Evolutionary conservation across 2,113 vertebrate genomes (phyloP).

Genomic region (Xyrauchen texanus): DNA sequence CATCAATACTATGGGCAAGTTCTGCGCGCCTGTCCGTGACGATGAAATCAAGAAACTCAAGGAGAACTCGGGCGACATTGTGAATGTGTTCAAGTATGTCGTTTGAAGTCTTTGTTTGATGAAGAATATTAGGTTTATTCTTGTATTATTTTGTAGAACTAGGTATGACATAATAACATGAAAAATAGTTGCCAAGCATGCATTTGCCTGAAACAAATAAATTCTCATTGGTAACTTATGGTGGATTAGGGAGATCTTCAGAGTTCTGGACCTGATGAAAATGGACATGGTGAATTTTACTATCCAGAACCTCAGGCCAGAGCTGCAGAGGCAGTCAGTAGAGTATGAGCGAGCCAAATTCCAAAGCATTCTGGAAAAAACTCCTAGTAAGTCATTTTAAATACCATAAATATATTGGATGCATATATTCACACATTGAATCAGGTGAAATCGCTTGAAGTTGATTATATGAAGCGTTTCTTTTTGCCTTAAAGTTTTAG

Average conservation of each 20-base stretch:
- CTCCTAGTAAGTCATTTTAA: constrained; percentile 79
- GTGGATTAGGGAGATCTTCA: constrained; percentile 86
- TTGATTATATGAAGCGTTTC: too few species aligned
- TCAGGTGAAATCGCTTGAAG: too few species aligned
- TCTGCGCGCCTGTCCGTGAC: constrained; percentile 88
- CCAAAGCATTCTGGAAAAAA: constrained; percentile 89
- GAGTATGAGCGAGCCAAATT: constrained; percentile 90
- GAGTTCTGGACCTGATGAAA: constrained; percentile 91
- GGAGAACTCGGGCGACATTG: constrained; percentile 75
- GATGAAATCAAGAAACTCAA: constrained; percentile 84
- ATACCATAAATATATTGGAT: background rate
- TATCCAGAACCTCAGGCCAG: constrained; percentile 80
- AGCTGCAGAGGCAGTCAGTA: constrained; percentile 82
- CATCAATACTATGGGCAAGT: constrained; percentile 87
- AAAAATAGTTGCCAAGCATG: too few species aligned
- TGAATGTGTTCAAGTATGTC: constrained; percentile 64
- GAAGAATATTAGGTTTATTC: background rate
- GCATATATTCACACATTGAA: background rate
- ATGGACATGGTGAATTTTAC: constrained; percentile 84
- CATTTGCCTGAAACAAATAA: background rate
- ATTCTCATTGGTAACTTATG: background rate
- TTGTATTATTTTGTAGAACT: background rate
- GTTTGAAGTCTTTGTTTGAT: too few species aligned
- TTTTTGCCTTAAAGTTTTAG: too few species aligned
- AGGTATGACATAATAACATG: too few species aligned